Percentiles rank a stretch among this genome's conserved stretches.
These are phyloP conservation scores for Montipora efflorescens DNA, from an alignment of 64 coral and sea anemone species.

Conservation along the genomic window DNA sequence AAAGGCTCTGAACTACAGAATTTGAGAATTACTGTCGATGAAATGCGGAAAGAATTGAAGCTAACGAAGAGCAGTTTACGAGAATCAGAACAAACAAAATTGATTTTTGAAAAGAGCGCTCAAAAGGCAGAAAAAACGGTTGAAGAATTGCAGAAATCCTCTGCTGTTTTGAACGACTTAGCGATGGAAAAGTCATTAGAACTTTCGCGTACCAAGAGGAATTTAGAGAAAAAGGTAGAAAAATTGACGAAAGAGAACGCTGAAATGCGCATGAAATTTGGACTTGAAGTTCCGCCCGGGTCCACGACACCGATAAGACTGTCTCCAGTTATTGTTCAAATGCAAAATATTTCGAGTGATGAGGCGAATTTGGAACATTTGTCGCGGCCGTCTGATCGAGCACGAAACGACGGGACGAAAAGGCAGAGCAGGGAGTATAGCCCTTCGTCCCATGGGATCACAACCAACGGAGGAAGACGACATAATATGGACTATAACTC, in stretches of 20 bases:
- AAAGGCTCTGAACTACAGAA: conserved; percentile 64
- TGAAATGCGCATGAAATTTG: conserved; percentile 87
- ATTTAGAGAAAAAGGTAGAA: conserved; percentile 90
- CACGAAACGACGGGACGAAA: background rate
- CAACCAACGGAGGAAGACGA: too few relatives aligned
- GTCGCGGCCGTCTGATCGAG: conserved; percentile 1
- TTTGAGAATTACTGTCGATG: conserved; percentile 53
- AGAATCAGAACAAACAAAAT: conserved; percentile 54
- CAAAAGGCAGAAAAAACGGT: conserved; percentile 54
- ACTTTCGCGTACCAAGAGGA: conserved; percentile 81
- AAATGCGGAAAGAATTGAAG: conserved; percentile 67
- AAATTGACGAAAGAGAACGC: conserved; percentile 90
- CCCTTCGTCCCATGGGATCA: background rate
- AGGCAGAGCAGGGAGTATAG: background rate
- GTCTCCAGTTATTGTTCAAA: conserved; percentile 42
- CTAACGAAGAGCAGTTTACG: conserved; percentile 36
- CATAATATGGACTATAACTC: too few relatives aligned
- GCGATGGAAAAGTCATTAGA: conserved; percentile 96
- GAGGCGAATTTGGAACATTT: conserved; percentile 37
- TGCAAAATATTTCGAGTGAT: conserved; percentile 31
- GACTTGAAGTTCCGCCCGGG: background rate
- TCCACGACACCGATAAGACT: conserved; percentile 10
- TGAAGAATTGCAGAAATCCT: conserved; percentile 61
- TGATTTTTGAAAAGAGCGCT: conserved; percentile 43
- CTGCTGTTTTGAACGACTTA: conserved; percentile 84